Evolutionary conservation across 2,113 vertebrate species (phyloP).

Genomic region (Mus pahari): DNA sequence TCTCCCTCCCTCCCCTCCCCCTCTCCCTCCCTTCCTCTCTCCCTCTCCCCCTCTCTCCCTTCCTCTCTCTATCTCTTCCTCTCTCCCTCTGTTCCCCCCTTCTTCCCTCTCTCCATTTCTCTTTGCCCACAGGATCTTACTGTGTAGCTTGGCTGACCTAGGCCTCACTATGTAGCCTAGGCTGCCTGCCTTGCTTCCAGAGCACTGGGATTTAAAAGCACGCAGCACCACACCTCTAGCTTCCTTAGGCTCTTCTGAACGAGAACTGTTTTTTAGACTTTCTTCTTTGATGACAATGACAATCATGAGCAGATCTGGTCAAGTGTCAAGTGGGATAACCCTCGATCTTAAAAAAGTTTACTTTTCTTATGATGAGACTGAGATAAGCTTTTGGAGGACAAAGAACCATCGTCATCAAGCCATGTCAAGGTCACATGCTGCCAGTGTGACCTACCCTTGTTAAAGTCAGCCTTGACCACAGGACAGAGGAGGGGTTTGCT

Average conservation of each 20-base stretch:
- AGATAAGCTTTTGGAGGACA: neutral
- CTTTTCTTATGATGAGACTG: constrained; percentile 6
- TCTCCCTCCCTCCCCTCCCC: too few species aligned
- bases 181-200: neutral
- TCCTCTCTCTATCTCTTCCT: accelerated
- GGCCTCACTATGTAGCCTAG: neutral
- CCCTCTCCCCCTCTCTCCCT: too few species aligned
- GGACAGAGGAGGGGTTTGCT: neutral
- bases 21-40: too few species aligned
- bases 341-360: neutral
- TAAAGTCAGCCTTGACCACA: neutral
- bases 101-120: neutral
- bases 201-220: neutral
- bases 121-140: neutral
- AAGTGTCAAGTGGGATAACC: neutral
- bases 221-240: neutral
- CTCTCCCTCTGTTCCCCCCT: too few species aligned
- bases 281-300: neutral
- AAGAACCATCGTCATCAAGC: neutral
- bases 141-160: neutral
- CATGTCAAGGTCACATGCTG: accelerated
- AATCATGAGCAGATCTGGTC: neutral
- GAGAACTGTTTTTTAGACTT: neutral
- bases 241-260: neutral
- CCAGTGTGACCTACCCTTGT: neutral